Evolutionary conservation across 2,888 invertebrate genomes (phyloP).

Genomic region (Acanthoscelides obtectus): DNA sequence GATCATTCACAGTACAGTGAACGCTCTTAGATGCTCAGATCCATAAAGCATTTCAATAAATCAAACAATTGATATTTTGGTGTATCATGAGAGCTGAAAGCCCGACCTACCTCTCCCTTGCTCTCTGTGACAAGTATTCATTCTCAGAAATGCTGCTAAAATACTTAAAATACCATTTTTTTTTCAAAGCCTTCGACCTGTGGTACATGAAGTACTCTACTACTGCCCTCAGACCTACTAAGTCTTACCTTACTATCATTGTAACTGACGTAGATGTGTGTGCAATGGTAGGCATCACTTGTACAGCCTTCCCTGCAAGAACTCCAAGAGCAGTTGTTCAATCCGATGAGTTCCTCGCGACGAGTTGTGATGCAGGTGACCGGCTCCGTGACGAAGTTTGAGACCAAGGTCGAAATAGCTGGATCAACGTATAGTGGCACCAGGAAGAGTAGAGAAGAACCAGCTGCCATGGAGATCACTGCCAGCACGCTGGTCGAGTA

Average conservation of each 20-base stretch:
- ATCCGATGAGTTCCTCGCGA: conserved; percentile 65
- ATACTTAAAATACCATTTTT: no score
- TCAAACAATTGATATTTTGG: no score
- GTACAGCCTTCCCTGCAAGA: conserved; percentile 79
- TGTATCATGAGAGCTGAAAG: no score
- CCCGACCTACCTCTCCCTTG: no score
- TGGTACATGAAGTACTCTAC: no score
- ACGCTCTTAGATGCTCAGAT: no score
- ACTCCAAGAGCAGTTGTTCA: conserved; percentile 77
- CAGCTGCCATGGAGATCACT: conserved; percentile 66
- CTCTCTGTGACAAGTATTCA: no score
- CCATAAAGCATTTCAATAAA: no score
- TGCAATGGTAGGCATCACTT: conserved; percentile 67
- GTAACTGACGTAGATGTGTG: conserved; percentile 60
- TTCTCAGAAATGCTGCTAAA: no score
- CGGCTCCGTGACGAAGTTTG: conserved; percentile 70
- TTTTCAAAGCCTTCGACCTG: no score
- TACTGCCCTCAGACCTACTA: no score
- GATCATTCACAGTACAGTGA: no score
- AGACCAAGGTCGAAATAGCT: conserved; percentile 62
- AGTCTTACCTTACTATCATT: conserved; percentile 36
- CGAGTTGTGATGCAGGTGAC: conserved; percentile 69
- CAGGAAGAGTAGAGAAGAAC: conserved; percentile 67
- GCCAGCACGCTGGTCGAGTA: conserved; percentile 67
- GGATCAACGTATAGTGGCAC: conserved; percentile 70